These are phyloP conservation scores for Drosophila paranaensis DNA, from an alignment of 2,888 invertebrate species.

Conservation along the genomic window DNA sequence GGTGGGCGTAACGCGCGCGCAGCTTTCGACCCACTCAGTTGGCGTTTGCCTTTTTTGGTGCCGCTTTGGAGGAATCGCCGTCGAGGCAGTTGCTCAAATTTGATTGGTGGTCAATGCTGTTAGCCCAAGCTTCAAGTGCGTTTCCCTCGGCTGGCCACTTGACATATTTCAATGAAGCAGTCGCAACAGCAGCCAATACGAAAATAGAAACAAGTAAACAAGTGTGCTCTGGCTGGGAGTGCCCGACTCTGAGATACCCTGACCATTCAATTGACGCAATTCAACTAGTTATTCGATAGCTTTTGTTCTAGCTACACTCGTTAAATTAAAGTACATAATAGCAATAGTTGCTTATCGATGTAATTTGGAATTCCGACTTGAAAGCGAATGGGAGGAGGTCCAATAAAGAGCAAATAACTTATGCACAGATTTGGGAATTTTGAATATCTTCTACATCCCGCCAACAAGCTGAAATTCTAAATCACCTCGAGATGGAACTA, in stretches of 20 bases:
- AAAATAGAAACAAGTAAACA: slow-evolving; percentile 54
- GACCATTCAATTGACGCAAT: not conserved
- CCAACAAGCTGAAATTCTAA: no score
- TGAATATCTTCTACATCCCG: no score
- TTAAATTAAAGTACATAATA: no score
- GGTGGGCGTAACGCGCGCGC: slow-evolving; percentile 73
- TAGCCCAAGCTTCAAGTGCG: slow-evolving; percentile 70
- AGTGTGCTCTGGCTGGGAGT: not conserved
- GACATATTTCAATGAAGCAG: slow-evolving; percentile 69
- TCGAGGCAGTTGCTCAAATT: slow-evolving; percentile 32
- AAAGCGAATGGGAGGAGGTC: no score
- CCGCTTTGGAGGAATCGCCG: slow-evolving; percentile 63
- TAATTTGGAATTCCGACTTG: no score
- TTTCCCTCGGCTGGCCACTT: slow-evolving; percentile 63
- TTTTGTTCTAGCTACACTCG: not conserved
- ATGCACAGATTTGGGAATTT: no score
- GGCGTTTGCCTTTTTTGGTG: slow-evolving; percentile 70
- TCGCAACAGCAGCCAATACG: slow-evolving; percentile 55
- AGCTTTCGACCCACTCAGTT: slow-evolving; percentile 69
- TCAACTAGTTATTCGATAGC: not conserved
- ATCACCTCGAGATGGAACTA: no score
- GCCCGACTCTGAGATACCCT: not conserved
- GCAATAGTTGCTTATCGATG: no score
- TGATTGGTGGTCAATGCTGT: slow-evolving; percentile 72
- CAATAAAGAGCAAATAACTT: no score